phyloP scores from a whole-genome alignment of 2,888 invertebrate species.

The Tipula lateralis region DNA sequence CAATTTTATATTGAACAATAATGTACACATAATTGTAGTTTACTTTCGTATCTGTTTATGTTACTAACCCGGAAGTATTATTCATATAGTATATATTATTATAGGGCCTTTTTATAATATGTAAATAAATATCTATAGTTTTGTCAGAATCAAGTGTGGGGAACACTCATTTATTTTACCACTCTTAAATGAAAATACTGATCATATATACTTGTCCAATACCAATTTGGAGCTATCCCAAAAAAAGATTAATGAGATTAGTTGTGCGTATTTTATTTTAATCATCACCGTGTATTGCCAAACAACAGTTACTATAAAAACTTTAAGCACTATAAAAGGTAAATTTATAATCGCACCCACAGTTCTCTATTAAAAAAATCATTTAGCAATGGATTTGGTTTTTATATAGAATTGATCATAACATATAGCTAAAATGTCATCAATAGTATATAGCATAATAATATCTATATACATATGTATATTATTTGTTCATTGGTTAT shows the following conservation, averaged over 20 bases:
- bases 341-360: not conserved
- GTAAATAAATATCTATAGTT: no score
- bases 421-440: not conserved
- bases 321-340: not conserved
- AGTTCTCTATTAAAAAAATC: not conserved
- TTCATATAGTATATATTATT: not conserved
- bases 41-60: not conserved
- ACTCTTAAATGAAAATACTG: not conserved
- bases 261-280: not conserved
- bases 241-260: constrained; percentile 14
- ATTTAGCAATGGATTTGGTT: not conserved
- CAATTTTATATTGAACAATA: not conserved
- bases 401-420: not conserved
- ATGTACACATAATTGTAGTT: not conserved
- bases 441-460: not conserved
- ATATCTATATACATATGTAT: not conserved
- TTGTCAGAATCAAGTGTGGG: not conserved
- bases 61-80: not conserved
- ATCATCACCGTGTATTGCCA: not conserved
- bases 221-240: not conserved
- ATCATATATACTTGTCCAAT: not conserved
- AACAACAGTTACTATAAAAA: not conserved
- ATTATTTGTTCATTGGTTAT: not conserved
- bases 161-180: not conserved
- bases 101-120: no score